Conservation (phyloP, 2,797 vertebrate genomes). For the Trichosurus vulpecula region DNA sequence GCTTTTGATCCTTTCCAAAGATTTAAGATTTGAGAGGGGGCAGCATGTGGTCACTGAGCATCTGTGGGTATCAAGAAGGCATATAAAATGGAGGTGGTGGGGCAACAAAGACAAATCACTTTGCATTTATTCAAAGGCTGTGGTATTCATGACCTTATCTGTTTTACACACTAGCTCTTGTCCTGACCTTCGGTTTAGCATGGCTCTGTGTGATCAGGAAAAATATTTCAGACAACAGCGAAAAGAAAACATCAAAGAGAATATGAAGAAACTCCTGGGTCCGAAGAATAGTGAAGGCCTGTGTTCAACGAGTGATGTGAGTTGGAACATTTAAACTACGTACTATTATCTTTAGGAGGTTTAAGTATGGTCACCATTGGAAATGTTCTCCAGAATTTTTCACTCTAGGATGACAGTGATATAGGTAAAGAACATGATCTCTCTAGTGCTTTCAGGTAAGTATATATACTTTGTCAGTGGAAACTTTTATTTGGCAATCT, state of each 20-base stretch:
- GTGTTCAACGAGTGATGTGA: slow-evolving; percentile 88
- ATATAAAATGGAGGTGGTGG: not conserved
- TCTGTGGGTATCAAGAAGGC: accelerated
- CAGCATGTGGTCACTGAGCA: not conserved
- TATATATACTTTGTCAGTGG: not conserved
- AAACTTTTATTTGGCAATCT: slow-evolving; percentile 4
- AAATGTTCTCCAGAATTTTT: not conserved
- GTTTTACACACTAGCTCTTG: slow-evolving; percentile 86
- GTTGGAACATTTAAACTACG: slow-evolving; percentile 66
- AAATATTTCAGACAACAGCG: slow-evolving; percentile 92
- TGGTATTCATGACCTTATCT: slow-evolving; percentile 14
- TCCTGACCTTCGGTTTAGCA: slow-evolving; percentile 94
- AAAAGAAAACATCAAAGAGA: slow-evolving; percentile 90
- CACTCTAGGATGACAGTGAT: not conserved
- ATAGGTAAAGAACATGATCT: not conserved
- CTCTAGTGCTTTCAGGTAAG: slow-evolving; percentile 16
- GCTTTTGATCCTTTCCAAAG: not conserved
- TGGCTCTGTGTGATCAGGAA: slow-evolving; percentile 95
- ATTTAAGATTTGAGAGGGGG: not conserved
- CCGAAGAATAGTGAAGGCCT: slow-evolving; percentile 89
- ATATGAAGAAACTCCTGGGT: slow-evolving; percentile 93
- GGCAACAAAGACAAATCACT: not conserved
- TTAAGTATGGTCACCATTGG: not conserved
- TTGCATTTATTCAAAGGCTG: not conserved
- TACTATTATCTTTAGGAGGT: not conserved